phyloP scores from a whole-genome alignment of 2,113 vertebrate species.

The Pseudorectes ferrugineus region DNA sequence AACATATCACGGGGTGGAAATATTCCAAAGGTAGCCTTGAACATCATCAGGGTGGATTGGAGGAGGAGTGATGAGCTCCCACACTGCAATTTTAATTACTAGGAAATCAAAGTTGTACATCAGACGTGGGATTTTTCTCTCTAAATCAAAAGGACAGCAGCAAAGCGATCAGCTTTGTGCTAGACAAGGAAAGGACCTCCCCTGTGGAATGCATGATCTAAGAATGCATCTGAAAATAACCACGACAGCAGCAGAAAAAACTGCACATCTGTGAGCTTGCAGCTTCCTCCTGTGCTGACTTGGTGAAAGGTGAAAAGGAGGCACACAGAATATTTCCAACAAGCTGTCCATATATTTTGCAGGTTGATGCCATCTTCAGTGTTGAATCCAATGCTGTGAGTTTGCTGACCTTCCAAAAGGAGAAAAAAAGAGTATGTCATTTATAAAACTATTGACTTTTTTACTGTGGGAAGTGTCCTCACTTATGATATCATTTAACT shows the following conservation, averaged over 20 bases:
- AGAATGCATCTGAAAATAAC: conserved; percentile 27
- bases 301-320: background rate
- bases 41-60: background rate
- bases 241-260: background rate
- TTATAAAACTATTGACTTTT: background rate
- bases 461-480: background rate
- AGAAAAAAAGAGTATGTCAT: background rate
- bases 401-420: background rate
- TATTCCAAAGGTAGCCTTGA: conserved; percentile 5
- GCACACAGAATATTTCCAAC: background rate
- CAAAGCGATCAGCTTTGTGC: background rate
- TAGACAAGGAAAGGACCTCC: background rate
- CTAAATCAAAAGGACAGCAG: conserved; percentile 39
- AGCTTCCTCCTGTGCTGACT: background rate
- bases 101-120: conserved; percentile 43
- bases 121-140: conserved; percentile 15
- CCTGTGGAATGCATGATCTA: background rate
- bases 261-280: background rate
- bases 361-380: background rate
- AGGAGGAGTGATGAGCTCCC: background rate
- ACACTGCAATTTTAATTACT: conserved; percentile 31
- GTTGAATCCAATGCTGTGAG: background rate
- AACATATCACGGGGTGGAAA: background rate
- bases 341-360: background rate
- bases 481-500: background rate